phyloP scores from a whole-genome alignment of 2,797 vertebrate genomes.

The Molossus alvarezi region DNA sequence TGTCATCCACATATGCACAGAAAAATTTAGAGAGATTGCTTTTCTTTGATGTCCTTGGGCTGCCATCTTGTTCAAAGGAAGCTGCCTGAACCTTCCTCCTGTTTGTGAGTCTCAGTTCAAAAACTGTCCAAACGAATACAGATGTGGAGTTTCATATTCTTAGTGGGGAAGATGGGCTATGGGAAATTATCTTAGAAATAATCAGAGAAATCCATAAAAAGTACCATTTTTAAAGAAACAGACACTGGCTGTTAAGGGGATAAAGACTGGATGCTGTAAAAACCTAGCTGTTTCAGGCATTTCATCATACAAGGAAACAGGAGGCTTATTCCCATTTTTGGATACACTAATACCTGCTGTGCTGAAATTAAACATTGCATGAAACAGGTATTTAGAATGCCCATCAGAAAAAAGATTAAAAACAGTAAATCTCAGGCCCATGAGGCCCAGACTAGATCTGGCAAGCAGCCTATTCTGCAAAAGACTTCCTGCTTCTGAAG shows the following conservation, averaged over 20 bases:
- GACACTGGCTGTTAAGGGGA: not conserved
- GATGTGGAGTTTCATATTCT: conserved; percentile 10
- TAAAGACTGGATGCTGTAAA: conserved; percentile 46
- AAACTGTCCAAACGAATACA: conserved; percentile 28
- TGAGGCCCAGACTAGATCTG: conserved; percentile 79
- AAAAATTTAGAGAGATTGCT: conserved; percentile 8
- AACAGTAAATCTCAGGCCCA: conserved; percentile 86
- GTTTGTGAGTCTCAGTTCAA: not conserved
- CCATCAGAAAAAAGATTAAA: conserved; percentile 87
- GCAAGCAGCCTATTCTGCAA: conserved; percentile 76
- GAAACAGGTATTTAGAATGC: conserved; percentile 87
- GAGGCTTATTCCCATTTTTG: conserved; percentile 78
- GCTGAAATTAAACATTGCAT: conserved; percentile 86
- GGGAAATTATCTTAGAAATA: conserved; percentile 26
- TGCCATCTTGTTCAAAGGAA: conserved; percentile 65
- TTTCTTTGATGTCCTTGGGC: conserved; percentile 65
- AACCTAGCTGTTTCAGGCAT: conserved; percentile 61
- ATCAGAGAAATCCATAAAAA: conserved; percentile 18
- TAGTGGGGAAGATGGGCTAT: not conserved
- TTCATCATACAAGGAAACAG: conserved; percentile 77
- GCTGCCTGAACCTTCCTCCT: conserved; percentile 13
- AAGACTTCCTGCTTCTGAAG: conserved; percentile 70
- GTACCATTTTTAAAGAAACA: conserved; percentile 30
- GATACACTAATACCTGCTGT: conserved; percentile 81
- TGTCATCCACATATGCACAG: not conserved